These are phyloP conservation scores for Fopius arisanus DNA, from an alignment of 1,140 invertebrate species.

Conservation along the genomic window DNA sequence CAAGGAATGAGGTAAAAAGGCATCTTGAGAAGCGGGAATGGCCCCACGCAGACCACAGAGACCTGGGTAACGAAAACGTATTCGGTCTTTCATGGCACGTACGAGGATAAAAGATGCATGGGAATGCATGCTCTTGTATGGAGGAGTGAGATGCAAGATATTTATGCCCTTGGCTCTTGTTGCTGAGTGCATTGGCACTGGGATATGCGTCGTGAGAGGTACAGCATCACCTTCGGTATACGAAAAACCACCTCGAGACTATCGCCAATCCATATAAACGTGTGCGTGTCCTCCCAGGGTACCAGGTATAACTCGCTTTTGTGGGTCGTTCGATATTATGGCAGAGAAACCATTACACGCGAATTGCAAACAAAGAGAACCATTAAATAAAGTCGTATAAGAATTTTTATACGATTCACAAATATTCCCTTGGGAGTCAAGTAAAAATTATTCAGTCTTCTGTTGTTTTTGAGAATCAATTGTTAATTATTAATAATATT, in stretches of 20 bases:
- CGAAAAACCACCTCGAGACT: neutral
- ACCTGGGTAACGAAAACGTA: slow-evolving; percentile 9
- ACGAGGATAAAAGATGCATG: slow-evolving; percentile 9
- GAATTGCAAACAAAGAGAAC: neutral
- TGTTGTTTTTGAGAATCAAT: no score
- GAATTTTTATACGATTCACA: neutral
- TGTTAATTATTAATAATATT: no score
- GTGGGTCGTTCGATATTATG: neutral
- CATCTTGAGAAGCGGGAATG: slow-evolving; percentile 16
- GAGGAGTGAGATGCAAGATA: neutral
- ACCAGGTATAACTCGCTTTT: neutral
- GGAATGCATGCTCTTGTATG: neutral
- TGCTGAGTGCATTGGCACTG: slow-evolving; percentile 53
- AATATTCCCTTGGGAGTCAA: no score
- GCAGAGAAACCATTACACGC: neutral
- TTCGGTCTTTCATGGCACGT: slow-evolving; percentile 6
- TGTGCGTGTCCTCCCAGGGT: neutral
- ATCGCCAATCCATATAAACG: neutral
- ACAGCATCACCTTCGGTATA: neutral
- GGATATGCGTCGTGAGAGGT: slow-evolving; percentile 14
- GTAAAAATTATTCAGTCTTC: no score
- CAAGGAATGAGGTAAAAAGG: slow-evolving; percentile 18
- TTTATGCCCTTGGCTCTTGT: slow-evolving; percentile 48
- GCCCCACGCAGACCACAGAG: slow-evolving; percentile 30
- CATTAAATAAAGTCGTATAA: neutral